Evolutionary conservation across 2,797 vertebrate genomes (phyloP).

Genomic region (Pogonophryne albipinna): DNA sequence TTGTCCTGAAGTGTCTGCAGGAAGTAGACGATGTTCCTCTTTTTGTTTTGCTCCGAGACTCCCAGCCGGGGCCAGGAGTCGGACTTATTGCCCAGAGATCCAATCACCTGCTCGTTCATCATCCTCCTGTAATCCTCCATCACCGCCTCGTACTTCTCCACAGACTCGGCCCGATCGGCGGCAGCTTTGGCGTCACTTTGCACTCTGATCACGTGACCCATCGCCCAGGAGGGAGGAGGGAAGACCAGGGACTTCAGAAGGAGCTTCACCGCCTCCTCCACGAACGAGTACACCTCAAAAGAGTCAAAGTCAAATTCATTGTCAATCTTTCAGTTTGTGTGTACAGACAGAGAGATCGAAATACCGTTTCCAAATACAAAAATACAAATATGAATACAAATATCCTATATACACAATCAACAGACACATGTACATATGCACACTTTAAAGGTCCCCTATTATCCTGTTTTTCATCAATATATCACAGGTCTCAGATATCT

Average conservation of each 20-base stretch:
- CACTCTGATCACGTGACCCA: conserved; percentile 5
- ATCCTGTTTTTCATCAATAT: no score
- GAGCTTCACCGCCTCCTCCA: neutral
- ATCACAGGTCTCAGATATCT: no score
- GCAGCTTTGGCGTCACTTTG: neutral
- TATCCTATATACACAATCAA: no score
- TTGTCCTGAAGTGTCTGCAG: neutral
- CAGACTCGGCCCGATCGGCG: neutral
- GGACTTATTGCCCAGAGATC: neutral
- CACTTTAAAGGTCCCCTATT: no score
- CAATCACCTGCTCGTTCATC: neutral
- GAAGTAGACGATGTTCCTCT: neutral
- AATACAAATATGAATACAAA: no score
- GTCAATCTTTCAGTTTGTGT: no score
- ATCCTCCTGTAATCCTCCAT: neutral
- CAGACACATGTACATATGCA: no score
- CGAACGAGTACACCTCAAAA: neutral
- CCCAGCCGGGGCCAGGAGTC: neutral
- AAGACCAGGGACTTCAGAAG: neutral
- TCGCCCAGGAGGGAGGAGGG: neutral
- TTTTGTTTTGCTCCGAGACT: neutral
- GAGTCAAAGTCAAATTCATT: no score
- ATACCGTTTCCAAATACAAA: no score
- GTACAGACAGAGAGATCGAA: no score
- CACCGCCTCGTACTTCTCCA: neutral